Conservation (phyloP, 1,140 invertebrate species). For the Pygmarrhopalites habei region DNA sequence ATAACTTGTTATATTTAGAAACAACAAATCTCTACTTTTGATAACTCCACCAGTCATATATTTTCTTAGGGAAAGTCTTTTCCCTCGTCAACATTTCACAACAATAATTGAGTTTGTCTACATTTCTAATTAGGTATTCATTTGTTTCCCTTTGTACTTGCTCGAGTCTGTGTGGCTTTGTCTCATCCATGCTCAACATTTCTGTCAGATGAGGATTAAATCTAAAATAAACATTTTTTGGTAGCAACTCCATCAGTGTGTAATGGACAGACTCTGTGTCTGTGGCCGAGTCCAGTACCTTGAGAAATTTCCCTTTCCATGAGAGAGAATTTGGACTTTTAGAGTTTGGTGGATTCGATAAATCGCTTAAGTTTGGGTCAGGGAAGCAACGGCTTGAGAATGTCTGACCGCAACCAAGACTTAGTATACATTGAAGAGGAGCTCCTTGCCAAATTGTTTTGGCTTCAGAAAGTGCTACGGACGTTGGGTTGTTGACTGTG, state of each 20-base stretch:
- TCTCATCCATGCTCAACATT: slow-evolving; percentile 75
- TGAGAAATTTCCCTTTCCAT: slow-evolving; percentile 73
- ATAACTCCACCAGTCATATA: slow-evolving; percentile 28
- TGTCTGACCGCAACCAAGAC: slow-evolving; percentile 71
- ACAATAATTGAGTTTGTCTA: slow-evolving; percentile 21
- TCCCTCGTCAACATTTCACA: slow-evolving; percentile 17
- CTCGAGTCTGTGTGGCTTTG: slow-evolving; percentile 57
- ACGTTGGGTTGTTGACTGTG: slow-evolving; percentile 87
- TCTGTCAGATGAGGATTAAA: slow-evolving; percentile 86
- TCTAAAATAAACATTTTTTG: slow-evolving; percentile 69
- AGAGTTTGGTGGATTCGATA: slow-evolving; percentile 13
- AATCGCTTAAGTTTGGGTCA: slow-evolving; percentile 38
- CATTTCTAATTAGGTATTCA: slow-evolving; percentile 31
- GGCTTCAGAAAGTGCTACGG: slow-evolving; percentile 81
- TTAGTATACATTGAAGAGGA: slow-evolving; percentile 74
- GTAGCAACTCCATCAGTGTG: slow-evolving; percentile 71
- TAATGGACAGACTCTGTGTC: slow-evolving; percentile 81
- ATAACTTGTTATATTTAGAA: no score
- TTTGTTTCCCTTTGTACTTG: slow-evolving; percentile 53
- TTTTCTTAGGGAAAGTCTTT: slow-evolving; percentile 11
- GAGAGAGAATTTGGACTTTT: slow-evolving; percentile 47
- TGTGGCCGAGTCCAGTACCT: slow-evolving; percentile 81
- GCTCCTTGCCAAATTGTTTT: slow-evolving; percentile 74
- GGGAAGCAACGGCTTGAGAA: slow-evolving; percentile 43
- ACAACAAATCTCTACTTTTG: no score